phyloP scores from a whole-genome alignment of 2,888 invertebrate genomes.

The Cerastoderma edule region DNA sequence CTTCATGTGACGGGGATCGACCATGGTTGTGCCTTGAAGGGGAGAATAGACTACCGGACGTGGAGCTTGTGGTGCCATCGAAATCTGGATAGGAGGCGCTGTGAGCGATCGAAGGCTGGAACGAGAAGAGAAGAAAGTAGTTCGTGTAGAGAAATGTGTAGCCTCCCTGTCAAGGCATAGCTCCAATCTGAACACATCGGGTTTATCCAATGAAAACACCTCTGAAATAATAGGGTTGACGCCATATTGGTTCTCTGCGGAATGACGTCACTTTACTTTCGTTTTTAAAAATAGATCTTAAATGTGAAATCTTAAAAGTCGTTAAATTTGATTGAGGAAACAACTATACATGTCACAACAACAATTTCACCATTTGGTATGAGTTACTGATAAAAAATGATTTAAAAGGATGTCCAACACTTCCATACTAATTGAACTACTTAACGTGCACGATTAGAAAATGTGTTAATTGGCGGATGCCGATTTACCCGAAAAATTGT shows the following conservation, averaged over 20 bases:
- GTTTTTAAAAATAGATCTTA: neutral
- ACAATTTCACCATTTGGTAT: too few species aligned
- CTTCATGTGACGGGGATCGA: slow-evolving; percentile 33
- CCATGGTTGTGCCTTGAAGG: slow-evolving; percentile 39
- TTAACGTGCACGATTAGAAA: too few species aligned
- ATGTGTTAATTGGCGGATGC: too few species aligned
- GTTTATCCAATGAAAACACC: neutral
- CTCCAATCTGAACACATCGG: neutral
- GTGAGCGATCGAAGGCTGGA: slow-evolving; percentile 50
- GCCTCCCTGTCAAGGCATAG: too few species aligned
- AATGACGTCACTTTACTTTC: neutral
- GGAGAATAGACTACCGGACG: slow-evolving; percentile 43
- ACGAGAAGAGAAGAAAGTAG: slow-evolving; percentile 14
- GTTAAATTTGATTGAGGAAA: too few species aligned
- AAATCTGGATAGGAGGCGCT: slow-evolving; percentile 53
- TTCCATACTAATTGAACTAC: too few species aligned
- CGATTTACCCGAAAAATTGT: too few species aligned
- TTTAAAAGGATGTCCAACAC: too few species aligned
- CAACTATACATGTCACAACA: too few species aligned
- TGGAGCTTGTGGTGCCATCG: slow-evolving; percentile 44
- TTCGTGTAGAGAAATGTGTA: too few species aligned
- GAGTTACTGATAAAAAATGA: too few species aligned
- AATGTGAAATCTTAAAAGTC: too few species aligned
- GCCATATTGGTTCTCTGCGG: neutral
- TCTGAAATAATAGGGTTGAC: neutral